Percentiles rank a stretch among this genome's conserved stretches.
These are phyloP conservation scores for Uloborus diversus DNA, from an alignment of 1,140 invertebrate species.

Conservation along the genomic window DNA sequence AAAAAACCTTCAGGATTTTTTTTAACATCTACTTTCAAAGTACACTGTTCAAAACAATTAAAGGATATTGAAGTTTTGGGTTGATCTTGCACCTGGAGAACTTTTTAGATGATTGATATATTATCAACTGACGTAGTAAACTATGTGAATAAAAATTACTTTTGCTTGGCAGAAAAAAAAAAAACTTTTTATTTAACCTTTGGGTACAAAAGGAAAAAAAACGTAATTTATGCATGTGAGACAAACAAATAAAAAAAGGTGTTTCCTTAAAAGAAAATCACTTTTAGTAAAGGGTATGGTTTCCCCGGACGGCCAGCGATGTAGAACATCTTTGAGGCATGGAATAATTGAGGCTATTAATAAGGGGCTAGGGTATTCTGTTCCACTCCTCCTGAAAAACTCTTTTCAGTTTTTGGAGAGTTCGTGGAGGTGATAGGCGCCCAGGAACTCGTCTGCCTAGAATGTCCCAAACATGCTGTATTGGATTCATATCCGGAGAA, in stretches of 20 bases:
- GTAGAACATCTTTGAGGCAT: background rate
- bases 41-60: slow-evolving; percentile 2
- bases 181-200: background rate
- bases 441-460: background rate
- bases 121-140: background rate
- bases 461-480: slow-evolving; percentile 64
- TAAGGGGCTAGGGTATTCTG: background rate
- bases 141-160: background rate
- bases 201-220: background rate
- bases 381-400: background rate
- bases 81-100: background rate
- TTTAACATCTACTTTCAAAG: background rate
- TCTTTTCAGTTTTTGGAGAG: background rate
- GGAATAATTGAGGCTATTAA: background rate
- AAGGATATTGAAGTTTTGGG: background rate
- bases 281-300: background rate
- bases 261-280: background rate
- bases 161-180: background rate
- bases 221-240: background rate
- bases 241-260: background rate
- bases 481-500: slow-evolving; percentile 65
- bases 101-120: background rate
- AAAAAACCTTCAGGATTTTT: background rate
- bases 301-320: background rate
- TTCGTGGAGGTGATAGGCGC: background rate